Evolutionary conservation across 2,888 invertebrate genomes (phyloP).

Genomic region (Leptogaster cylindrica): DNA sequence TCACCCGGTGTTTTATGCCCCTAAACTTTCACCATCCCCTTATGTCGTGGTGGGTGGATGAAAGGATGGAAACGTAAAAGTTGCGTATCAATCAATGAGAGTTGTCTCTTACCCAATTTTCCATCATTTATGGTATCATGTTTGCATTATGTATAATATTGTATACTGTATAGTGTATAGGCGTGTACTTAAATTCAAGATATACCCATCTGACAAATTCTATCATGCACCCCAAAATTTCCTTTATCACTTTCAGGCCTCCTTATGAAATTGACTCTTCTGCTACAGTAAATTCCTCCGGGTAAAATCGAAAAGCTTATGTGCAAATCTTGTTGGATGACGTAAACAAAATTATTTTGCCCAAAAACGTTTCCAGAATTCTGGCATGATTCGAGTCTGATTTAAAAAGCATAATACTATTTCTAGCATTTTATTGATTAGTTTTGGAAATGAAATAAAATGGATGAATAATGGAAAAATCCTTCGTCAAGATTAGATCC

Average conservation of each 20-base stretch:
- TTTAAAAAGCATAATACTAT: slow-evolving; percentile 34
- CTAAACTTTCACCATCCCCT: not conserved
- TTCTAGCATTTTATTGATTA: slow-evolving; percentile 26
- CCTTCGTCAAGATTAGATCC: no score
- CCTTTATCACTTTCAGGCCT: slow-evolving; percentile 31
- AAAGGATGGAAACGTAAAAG: no score
- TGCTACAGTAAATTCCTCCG: not conserved
- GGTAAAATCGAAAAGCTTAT: slow-evolving; percentile 1
- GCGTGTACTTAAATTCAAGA: slow-evolving; percentile 4
- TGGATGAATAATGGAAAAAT: no score
- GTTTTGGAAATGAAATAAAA: no score
- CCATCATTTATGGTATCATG: not conserved
- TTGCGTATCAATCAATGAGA: not conserved
- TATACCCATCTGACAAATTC: not conserved
- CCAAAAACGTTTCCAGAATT: not conserved
- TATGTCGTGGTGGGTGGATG: not conserved
- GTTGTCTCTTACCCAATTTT: no score
- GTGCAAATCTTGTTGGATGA: not conserved
- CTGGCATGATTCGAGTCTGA: not conserved
- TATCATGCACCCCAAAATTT: slow-evolving; percentile 19
- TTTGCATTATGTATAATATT: no score
- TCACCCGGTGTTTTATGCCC: not conserved
- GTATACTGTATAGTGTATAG: no score
- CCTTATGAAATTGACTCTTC: slow-evolving; percentile 8
- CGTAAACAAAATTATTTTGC: slow-evolving; percentile 20